These are phyloP conservation scores for Oxytorus armatus DNA, from an alignment of 2,888 invertebrate genomes.

Conservation along the genomic window DNA sequence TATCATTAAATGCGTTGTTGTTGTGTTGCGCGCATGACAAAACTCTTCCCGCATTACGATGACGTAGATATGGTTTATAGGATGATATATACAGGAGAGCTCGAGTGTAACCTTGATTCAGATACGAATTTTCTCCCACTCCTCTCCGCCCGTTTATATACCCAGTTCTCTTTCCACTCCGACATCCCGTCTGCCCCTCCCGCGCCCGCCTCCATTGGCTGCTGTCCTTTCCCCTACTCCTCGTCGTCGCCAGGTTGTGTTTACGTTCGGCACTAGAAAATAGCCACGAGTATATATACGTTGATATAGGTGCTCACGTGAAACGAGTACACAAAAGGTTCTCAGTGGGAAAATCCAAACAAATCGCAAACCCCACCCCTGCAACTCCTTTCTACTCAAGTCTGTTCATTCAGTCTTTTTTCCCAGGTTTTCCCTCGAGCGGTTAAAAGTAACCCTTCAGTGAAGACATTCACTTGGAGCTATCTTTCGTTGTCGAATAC, in stretches of 20 bases:
- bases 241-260: not conserved
- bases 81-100: slow-evolving; percentile 59
- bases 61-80: slow-evolving; percentile 69
- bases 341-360: slow-evolving; percentile 16
- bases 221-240: too few relatives aligned
- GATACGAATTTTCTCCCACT: slow-evolving; percentile 67
- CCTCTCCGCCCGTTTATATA: slow-evolving; percentile 39
- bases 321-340: slow-evolving; percentile 35
- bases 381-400: not conserved
- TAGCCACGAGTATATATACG: not conserved
- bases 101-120: slow-evolving; percentile 82
- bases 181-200: not conserved
- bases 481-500: too few relatives aligned
- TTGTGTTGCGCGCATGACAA: slow-evolving; percentile 55
- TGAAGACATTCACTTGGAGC: too few relatives aligned
- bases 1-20: slow-evolving; percentile 12
- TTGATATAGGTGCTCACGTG: slow-evolving; percentile 2
- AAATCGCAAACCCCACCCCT: slow-evolving; percentile 48
- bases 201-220: not conserved
- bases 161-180: slow-evolving; percentile 2
- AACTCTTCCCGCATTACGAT: slow-evolving; percentile 68
- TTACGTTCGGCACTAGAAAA: slow-evolving; percentile 26
- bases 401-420: too few relatives aligned
- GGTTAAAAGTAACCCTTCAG: too few relatives aligned
- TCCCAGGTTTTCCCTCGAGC: too few relatives aligned